Percentiles rank a stretch among this genome's conserved stretches.
These are phyloP conservation scores for Indicator indicator DNA, from an alignment of 2,113 vertebrate genomes.

Conservation along the genomic window DNA sequence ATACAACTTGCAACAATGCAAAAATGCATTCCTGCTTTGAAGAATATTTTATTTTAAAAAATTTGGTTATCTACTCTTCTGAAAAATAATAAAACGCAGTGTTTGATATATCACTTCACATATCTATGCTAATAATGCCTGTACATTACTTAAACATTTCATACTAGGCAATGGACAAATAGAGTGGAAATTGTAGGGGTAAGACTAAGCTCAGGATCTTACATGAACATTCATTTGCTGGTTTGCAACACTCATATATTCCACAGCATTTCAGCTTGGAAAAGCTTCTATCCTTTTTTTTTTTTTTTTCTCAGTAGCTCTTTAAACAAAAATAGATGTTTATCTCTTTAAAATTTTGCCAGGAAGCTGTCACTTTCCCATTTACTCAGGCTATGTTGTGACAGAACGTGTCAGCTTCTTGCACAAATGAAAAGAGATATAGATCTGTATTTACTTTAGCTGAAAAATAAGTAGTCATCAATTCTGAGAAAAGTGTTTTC, in stretches of 20 bases:
- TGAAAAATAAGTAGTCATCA: conserved; percentile 84
- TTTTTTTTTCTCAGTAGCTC: conserved; percentile 64
- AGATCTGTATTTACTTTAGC: conserved; percentile 82
- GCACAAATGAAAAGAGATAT: conserved; percentile 83
- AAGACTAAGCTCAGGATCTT: conserved; percentile 20
- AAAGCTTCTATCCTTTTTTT: conserved; percentile 55
- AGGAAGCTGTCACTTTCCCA: conserved; percentile 82
- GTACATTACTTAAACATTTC: background rate
- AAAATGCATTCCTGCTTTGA: background rate
- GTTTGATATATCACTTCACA: background rate
- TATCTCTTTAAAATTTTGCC: conserved; percentile 85
- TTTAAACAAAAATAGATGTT: conserved; percentile 86
- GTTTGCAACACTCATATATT: conserved; percentile 59
- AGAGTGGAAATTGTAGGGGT: background rate
- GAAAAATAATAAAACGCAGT: background rate
- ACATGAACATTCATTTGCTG: conserved; percentile 52
- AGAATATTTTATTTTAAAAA: background rate
- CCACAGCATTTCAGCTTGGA: conserved; percentile 65
- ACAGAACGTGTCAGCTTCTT: conserved; percentile 83
- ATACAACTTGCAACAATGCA: background rate
- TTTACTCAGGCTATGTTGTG: conserved; percentile 82
- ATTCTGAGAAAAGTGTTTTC: conserved; percentile 79
- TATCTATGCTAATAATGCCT: background rate
- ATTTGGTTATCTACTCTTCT: background rate
- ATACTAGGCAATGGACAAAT: background rate